Conservation (phyloP, 1,140 invertebrate species). For the Drosophila navojoa region DNA sequence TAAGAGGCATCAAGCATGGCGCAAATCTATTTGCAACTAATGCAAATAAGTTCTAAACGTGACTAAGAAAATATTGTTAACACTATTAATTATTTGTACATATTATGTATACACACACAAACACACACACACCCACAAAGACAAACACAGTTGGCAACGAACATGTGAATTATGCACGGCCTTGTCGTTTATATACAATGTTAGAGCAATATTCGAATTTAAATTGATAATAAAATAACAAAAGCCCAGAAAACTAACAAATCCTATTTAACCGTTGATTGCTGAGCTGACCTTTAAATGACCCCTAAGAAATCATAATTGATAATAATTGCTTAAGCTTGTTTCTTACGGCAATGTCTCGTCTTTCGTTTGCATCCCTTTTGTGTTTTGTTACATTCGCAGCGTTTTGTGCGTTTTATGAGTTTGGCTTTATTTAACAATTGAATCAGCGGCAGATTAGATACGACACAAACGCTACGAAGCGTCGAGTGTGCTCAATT, state of each 20-base stretch:
- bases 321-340: not conserved
- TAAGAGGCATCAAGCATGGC: slow-evolving; percentile 39
- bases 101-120: slow-evolving; percentile 56
- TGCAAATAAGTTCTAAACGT: slow-evolving; percentile 70
- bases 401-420: not conserved
- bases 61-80: slow-evolving; percentile 76
- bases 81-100: slow-evolving; percentile 73
- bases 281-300: slow-evolving; percentile 1
- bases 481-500: not conserved
- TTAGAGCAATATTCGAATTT: slow-evolving; percentile 82
- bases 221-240: slow-evolving; percentile 71
- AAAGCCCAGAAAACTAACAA: slow-evolving; percentile 44
- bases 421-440: not conserved
- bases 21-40: slow-evolving; percentile 65
- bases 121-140: slow-evolving; percentile 46
- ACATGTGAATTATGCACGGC: slow-evolving; percentile 42
- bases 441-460: slow-evolving; percentile 16
- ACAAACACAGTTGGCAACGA: slow-evolving; percentile 39
- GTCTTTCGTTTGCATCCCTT: not conserved
- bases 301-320: not conserved
- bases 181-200: slow-evolving; percentile 68
- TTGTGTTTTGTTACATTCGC: not conserved
- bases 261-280: not conserved
- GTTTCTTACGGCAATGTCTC: not conserved
- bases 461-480: not conserved